These are phyloP conservation scores for Phenganax subtilis DNA, from an alignment of 92 coral and sea anemone species.

Conservation along the genomic window DNA sequence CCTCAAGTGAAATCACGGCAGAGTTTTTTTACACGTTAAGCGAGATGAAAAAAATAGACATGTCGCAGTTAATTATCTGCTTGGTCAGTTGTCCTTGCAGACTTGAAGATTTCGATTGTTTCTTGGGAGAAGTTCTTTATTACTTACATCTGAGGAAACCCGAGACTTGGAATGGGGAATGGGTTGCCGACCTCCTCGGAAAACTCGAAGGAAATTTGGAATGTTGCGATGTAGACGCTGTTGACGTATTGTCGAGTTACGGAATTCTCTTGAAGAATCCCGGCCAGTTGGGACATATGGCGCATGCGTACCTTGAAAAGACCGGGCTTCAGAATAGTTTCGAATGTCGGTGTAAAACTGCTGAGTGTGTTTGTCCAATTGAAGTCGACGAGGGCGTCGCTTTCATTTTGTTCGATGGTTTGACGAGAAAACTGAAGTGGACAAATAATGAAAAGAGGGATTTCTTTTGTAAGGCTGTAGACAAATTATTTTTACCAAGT, in stretches of 20 bases:
- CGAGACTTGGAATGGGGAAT: conserved; percentile 61
- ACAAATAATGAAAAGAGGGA: conserved; percentile 63
- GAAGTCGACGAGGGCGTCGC: conserved; percentile 91
- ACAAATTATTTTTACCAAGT: conserved; percentile 66
- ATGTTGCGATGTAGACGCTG: conserved; percentile 73
- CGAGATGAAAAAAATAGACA: conserved; percentile 18
- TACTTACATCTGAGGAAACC: conserved; percentile 47
- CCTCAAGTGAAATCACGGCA: conserved; percentile 13
- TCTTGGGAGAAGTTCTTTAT: conserved; percentile 29
- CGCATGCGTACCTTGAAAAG: conserved; percentile 67
- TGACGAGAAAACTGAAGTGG: conserved; percentile 84
- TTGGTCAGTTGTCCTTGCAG: conserved; percentile 29
- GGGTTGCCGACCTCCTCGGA: conserved; percentile 65
- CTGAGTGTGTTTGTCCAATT: conserved; percentile 85
- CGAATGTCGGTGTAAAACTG: conserved; percentile 71
- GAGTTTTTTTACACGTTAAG: conserved; percentile 27
- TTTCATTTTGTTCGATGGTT: conserved; percentile 78
- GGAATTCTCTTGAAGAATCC: conserved; percentile 75
- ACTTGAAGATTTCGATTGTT: conserved; percentile 32
- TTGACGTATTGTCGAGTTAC: conserved; percentile 70
- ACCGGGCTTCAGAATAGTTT: conserved; percentile 86
- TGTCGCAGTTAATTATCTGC: conserved; percentile 27
- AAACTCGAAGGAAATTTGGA: conserved; percentile 66
- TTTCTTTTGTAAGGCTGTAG: conserved; percentile 80
- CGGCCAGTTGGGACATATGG: conserved; percentile 64